Evolutionary conservation across 2,888 invertebrate genomes (phyloP).

Genomic region (Pyrgus malvae): DNA sequence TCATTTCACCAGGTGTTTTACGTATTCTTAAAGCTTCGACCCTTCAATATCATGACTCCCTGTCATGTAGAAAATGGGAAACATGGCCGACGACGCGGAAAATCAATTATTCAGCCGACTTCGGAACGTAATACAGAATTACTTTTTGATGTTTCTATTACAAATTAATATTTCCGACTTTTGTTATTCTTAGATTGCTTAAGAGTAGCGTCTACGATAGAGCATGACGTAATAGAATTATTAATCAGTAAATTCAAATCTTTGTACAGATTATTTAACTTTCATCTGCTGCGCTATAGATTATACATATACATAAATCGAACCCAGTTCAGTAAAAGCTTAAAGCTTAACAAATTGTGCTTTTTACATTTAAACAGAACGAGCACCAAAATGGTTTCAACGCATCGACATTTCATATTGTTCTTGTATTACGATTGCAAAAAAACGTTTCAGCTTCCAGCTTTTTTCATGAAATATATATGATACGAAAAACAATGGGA

Average conservation of each 20-base stretch:
- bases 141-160: constrained; percentile 53
- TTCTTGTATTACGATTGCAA: background rate
- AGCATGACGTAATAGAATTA: too few species aligned
- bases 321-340: too few species aligned
- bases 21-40: constrained; percentile 1
- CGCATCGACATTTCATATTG: background rate
- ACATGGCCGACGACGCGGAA: constrained; percentile 51
- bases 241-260: too few species aligned
- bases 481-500: too few species aligned
- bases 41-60: constrained; percentile 39
- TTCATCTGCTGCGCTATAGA: too few species aligned
- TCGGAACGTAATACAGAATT: constrained; percentile 50
- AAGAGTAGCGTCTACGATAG: too few species aligned
- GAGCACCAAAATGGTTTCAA: background rate
- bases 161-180: background rate
- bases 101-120: constrained; percentile 62
- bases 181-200: too few species aligned
- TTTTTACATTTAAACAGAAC: background rate
- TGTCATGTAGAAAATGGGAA: constrained; percentile 54
- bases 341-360: too few species aligned
- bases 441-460: too few species aligned
- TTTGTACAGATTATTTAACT: too few species aligned
- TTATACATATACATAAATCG: too few species aligned
- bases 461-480: too few species aligned
- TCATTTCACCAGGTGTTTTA: constrained; percentile 1